Conservation (phyloP, 2,113 vertebrate genomes). For the Triplophysa siluroides region DNA sequence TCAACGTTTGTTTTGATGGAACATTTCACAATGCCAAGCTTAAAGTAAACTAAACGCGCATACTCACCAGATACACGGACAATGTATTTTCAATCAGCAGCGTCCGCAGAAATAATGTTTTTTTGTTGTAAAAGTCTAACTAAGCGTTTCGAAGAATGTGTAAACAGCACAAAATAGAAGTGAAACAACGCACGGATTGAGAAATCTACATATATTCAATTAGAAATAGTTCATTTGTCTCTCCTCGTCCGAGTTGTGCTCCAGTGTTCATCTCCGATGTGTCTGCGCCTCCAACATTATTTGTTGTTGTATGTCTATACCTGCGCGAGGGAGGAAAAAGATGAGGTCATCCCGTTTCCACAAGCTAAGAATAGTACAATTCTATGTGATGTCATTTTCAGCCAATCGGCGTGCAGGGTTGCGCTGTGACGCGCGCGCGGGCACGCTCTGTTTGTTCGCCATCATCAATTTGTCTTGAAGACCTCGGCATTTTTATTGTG, state of each 20-base stretch:
- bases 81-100: neutral
- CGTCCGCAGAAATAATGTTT: neutral
- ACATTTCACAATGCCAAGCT: neutral
- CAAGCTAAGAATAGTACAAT: conserved; percentile 66
- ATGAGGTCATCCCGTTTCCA: conserved; percentile 74
- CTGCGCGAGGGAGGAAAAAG: conserved; percentile 57
- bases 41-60: neutral
- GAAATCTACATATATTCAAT: neutral
- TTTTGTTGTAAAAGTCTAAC: neutral
- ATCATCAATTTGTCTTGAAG: conserved; percentile 52
- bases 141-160: neutral
- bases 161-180: neutral
- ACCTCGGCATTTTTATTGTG: conserved; percentile 50
- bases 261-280: neutral
- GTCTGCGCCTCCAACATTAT: conserved; percentile 39
- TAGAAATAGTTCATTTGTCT: neutral
- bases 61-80: neutral
- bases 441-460: conserved; percentile 49
- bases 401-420: conserved; percentile 66
- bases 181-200: neutral
- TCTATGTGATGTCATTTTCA: conserved; percentile 73
- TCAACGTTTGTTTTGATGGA: conserved; percentile 15
- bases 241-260: neutral
- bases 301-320: conserved; percentile 59
- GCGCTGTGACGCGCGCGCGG: conserved; percentile 52